Percentiles rank a stretch among this genome's conserved stretches.
Conservation (phyloP, 2,888 invertebrate species). For the Odontocerum albicorne region DNA sequence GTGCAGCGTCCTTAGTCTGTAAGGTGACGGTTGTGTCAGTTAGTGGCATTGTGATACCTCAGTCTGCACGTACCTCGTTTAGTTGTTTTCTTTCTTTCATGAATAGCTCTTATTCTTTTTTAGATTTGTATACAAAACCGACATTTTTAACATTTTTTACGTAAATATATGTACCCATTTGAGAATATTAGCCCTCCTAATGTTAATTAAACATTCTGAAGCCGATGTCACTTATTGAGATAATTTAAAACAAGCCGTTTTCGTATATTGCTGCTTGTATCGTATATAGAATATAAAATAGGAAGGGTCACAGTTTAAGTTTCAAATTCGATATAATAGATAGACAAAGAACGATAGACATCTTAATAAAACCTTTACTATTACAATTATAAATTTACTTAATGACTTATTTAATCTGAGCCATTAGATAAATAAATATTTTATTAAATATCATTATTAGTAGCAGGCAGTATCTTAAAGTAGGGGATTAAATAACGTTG, state of each 20-base stretch:
- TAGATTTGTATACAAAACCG: no score
- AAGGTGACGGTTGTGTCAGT: no score
- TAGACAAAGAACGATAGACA: slow-evolving; percentile 33
- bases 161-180: no score
- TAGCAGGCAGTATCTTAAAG: slow-evolving; percentile 16
- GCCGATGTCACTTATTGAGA: no score
- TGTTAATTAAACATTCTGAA: no score
- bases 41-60: no score
- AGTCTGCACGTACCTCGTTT: no score
- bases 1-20: no score
- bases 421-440: slow-evolving; percentile 32
- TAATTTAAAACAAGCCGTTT: slow-evolving; percentile 29
- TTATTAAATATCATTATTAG: slow-evolving; percentile 27
- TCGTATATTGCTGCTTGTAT: slow-evolving; percentile 28
- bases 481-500: slow-evolving; percentile 12
- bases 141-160: no score
- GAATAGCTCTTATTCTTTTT: no score
- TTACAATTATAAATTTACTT: slow-evolving; percentile 41
- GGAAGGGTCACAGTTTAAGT: slow-evolving; percentile 26
- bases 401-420: slow-evolving; percentile 35
- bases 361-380: slow-evolving; percentile 34
- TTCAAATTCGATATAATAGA: slow-evolving; percentile 31
- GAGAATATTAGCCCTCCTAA: no score
- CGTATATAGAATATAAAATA: slow-evolving; percentile 22
- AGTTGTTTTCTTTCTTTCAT: no score